Base-by-base conservation (phyloP, 2,113 vertebrate genomes). In the Rhinolophus sinicus region DNA sequence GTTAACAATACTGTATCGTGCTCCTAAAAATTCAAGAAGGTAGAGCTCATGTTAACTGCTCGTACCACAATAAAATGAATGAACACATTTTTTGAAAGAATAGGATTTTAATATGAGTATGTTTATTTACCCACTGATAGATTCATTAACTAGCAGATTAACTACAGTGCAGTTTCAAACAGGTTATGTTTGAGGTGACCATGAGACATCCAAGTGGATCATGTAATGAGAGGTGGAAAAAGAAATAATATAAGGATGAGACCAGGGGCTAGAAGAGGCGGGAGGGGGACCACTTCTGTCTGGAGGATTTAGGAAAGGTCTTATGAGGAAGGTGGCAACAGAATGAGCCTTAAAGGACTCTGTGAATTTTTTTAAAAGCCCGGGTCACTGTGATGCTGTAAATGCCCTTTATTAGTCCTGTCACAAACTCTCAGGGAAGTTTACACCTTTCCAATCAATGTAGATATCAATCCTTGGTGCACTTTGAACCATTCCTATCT, bases 81-180 rank as follows among this genome's bases (percentile, higher is more conserved):
- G 56, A 52, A 30, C 38, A 5, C n/a, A 84, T n/a, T 65, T 65
- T 54, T 44, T 6, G n/a, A 47, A 76, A 81, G 40, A 73, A 75
- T 6, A 56, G 35, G 30, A 65, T 83, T 75, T 89, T 56, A 28
- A 9, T 38, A 58, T 50, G 47, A 50, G 47, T 60, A 67, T 76
- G 40, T 64, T 81, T 44, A 56, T 60, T 67, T 69, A 50, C 26
- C 76, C 58, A 65, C 19, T 0, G 35, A 52, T 50, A 21, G 69
- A 76, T 38, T 67, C 30, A 40, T n/a, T 76, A 69, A 69, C 76
- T 67, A 88, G 40, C 38, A 88, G 38, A 93, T 83, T n/a, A 88
- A 50, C 90, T 88, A 22, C 69, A 62, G 12, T 62, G 83, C 76
- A n/a, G 50, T 88, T 88, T 93, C 84, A 76, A 83, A 76, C 30